Evolutionary conservation across 2,113 vertebrate species (phyloP).

Genomic region (Emydura subglobosa): DNA sequence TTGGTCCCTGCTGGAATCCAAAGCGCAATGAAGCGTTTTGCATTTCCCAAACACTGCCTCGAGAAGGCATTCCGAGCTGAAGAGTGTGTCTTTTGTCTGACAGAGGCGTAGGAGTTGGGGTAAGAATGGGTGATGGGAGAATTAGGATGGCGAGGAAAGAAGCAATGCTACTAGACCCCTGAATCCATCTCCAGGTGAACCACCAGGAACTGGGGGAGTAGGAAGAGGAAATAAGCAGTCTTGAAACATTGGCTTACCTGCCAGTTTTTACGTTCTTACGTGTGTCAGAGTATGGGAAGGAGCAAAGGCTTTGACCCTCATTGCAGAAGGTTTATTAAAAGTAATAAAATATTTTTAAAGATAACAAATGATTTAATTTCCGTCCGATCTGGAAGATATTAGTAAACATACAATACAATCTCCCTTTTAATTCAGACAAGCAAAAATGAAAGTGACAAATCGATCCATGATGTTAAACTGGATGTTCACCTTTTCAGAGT

Average conservation of each 20-base stretch:
- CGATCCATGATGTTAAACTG: neutral
- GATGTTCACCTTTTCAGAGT: neutral
- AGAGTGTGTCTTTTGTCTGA: neutral
- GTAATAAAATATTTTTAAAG: neutral
- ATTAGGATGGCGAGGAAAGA: neutral
- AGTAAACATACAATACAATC: neutral
- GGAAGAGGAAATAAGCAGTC: neutral
- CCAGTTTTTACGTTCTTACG: neutral
- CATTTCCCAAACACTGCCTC: neutral
- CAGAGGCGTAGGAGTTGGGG: neutral
- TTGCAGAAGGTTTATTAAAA: neutral
- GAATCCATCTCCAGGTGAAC: neutral
- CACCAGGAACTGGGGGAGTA: neutral
- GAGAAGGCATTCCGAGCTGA: no score
- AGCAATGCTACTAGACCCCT: neutral
- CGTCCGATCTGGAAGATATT: neutral
- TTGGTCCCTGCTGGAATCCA: neutral
- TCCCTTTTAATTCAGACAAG: neutral
- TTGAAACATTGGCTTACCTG: neutral
- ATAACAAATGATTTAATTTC: neutral
- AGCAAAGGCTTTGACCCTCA: neutral
- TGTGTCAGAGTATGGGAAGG: neutral
- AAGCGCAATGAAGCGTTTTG: neutral
- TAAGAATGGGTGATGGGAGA: neutral
- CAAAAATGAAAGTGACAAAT: neutral